Conservation (phyloP, 2,113 vertebrate genomes). For the Eira barbara region DNA sequence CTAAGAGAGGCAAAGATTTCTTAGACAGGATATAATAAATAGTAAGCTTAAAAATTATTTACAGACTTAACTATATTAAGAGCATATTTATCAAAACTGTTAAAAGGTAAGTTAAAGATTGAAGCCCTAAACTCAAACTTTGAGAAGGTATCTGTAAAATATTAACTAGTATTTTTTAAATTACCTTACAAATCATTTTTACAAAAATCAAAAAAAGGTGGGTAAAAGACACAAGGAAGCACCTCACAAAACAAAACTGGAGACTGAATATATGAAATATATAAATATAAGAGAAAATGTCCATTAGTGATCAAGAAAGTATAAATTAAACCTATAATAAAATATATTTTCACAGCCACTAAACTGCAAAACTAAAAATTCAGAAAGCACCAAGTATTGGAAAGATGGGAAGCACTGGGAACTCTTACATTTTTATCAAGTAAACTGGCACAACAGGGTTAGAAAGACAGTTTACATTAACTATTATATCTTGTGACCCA, state of each 20-base stretch:
- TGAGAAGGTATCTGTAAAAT: neutral
- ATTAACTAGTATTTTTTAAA: neutral
- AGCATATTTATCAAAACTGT: neutral
- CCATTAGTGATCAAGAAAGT: neutral
- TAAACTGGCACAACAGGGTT: neutral
- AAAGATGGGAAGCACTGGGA: neutral
- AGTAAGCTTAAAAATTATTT: neutral
- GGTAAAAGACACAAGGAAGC: neutral
- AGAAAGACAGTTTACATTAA: neutral
- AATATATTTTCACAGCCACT: neutral
- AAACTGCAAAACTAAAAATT: neutral
- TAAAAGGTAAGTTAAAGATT: neutral
- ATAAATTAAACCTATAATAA: neutral
- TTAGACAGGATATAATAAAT: neutral
- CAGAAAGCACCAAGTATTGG: neutral
- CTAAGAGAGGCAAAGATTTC: neutral
- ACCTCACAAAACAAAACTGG: neutral
- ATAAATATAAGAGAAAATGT: neutral
- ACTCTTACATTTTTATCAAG: neutral
- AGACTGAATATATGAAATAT: neutral
- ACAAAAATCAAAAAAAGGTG: neutral
- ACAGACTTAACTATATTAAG: neutral
- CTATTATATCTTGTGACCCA: neutral
- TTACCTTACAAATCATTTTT: neutral
- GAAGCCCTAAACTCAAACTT: neutral